Base-by-base conservation (phyloP, 2,888 invertebrate species). In the Gibbula magus region DNA sequence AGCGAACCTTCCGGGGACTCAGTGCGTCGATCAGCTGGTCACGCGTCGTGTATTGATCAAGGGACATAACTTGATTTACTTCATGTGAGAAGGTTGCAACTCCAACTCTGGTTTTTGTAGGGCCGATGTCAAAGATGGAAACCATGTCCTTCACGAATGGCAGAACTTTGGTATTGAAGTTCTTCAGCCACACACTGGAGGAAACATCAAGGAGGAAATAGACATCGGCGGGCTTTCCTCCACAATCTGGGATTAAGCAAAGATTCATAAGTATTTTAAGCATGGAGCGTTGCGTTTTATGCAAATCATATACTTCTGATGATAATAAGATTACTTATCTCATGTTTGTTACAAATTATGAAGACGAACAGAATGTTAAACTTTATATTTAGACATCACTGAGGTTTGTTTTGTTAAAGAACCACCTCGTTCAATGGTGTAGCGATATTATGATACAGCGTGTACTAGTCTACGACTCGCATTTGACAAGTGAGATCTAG, bases 121-220 rank as follows among this genome's bases (percentile, higher is more conserved):
- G 25, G 10, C 70, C 79, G 8, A 83, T 80, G 54, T 80, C 77
- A 18, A 80, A 78, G 52, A 78, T 56, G 22, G 52, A 77, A 7
- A 79, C 76, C 29, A 82, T 77, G 32, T 80, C 70, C 10, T 56
- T 75, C 35, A 82, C 80, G 45, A 82, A 82, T 13, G 75, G 75
- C 4, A 75, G 75, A n/a, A 75, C 53, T 35, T 75, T 75, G 32
- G 10, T 32, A 4, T 85, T 79, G 79, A 89, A 90, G 75, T 85
- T 74, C 22, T 79, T 80, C 53, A 51, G 22, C 82, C 82, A 84
- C 20, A 85, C 82, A 39, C 85, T 84, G 77, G 77, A 83, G 29
- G 86, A 86, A 18, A 82, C 79, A 70, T 86, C 87, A 70, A 87
- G 70, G 10, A 85, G 56, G 70, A 87, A 85, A 51, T 80, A 78